Conservation (phyloP, 2,797 vertebrate species). For the Coreius guichenoti region DNA sequence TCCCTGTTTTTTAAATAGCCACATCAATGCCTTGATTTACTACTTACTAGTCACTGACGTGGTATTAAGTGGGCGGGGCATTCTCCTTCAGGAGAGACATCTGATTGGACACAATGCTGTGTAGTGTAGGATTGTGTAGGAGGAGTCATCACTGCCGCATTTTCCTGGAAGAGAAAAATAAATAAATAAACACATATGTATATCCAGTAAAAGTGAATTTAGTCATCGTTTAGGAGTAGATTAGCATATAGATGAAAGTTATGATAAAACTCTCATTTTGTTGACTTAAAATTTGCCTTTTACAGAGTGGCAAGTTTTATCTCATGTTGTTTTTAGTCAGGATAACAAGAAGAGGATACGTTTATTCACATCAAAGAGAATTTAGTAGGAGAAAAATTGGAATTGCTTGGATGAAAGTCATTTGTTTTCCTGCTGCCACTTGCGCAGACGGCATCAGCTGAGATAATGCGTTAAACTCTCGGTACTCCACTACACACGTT, state of each 20-base stretch:
- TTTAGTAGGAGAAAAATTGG: slow-evolving; percentile 86
- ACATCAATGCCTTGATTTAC: neutral
- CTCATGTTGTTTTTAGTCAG: slow-evolving; percentile 65
- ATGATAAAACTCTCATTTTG: neutral
- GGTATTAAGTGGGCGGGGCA: neutral
- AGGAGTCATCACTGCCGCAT: neutral
- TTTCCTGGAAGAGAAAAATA: neutral
- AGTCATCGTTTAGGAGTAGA: neutral
- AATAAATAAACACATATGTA: neutral
- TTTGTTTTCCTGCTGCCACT: slow-evolving; percentile 90
- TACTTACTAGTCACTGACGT: neutral
- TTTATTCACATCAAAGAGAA: slow-evolving; percentile 79
- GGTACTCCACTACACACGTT: slow-evolving; percentile 65
- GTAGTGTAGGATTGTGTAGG: neutral
- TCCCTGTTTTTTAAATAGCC: neutral
- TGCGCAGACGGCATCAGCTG: slow-evolving; percentile 83
- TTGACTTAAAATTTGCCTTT: neutral
- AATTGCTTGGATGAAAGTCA: slow-evolving; percentile 85
- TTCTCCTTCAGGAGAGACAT: neutral
- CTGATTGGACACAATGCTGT: neutral
- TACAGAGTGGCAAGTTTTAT: neutral
- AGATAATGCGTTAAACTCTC: slow-evolving; percentile 82
- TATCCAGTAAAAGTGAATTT: neutral
- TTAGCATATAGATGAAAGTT: neutral
- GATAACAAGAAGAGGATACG: slow-evolving; percentile 70